Evolutionary conservation across 2,113 vertebrate genomes (phyloP), one percentile per base, ranked within the genome.

Genomic region (Prietella phreatophila): DNA sequence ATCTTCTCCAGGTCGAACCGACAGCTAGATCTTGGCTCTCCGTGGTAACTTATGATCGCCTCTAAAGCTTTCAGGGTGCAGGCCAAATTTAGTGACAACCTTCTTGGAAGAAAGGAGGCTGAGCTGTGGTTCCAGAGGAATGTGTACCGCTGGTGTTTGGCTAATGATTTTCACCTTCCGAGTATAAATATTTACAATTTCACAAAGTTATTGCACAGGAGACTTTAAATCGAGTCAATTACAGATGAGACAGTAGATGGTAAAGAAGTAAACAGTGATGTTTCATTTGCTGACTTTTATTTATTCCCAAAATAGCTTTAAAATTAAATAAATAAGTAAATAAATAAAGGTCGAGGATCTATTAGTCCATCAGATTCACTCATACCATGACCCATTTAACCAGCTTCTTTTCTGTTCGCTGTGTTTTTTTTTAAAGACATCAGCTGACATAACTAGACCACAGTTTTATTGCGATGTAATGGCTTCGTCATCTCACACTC

Each of bases 351-450:
- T 36, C 53, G n/a, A 25, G 47, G 67, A 82, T 89, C 33, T 88
- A 88, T 88, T 84, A 90, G 89, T 91, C 90, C 91, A 93, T 94
- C 91, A 91, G 91, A 60, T 91, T 93, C 90, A 92, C 89, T 91
- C 91, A 87, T 87, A 89, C 83, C 94, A 95, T 92, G 75, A 86
- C 71, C 82, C 94, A 95, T 94, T 82, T 88, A 91, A 90, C 90
- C 92, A 92, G 93, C 90, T 92, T 94, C 36, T 88, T 84, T 95
- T 94, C 91, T 93, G 91, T 91, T 90, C 93, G 93, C 93, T 84
- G 78, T 84, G 73, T 90, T 92, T 90, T 47, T 47, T 83, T 90
- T 60, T 80, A 69, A 67, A 47, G 30, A 82, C 79, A 87, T 87
- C 61, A 71, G 61, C 78, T 71, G 78, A 71, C 30, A 82, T 83